phyloP scores from a whole-genome alignment of 2,797 vertebrate genomes.

The Danio kyathit region DNA sequence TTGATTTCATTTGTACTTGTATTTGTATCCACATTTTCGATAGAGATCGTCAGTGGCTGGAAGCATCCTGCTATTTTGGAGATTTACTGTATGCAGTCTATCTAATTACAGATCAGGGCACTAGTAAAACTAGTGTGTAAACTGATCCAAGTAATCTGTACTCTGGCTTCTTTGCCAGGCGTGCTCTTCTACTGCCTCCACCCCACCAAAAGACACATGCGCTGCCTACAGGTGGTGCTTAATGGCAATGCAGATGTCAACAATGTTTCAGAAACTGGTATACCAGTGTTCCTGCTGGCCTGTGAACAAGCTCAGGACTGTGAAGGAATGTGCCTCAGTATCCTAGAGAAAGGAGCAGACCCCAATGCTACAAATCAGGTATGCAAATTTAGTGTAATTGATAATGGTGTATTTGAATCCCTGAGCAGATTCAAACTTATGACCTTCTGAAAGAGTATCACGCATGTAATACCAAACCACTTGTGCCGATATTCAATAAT shows the following conservation, averaged over 20 bases:
- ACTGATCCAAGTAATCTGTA: constrained; percentile 58
- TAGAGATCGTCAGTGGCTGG: not conserved
- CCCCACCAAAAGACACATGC: constrained; percentile 85
- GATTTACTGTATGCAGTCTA: constrained; percentile 28
- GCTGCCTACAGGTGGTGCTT: constrained; percentile 84
- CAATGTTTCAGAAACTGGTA: constrained; percentile 79
- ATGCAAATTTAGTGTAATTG: not conserved
- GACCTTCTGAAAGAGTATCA: not conserved
- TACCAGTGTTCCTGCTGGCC: constrained; percentile 86
- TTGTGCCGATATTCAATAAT: not conserved
- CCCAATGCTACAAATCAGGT: constrained; percentile 83
- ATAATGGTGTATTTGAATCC: not conserved
- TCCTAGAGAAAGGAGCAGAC: constrained; percentile 88
- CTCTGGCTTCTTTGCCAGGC: constrained; percentile 72
- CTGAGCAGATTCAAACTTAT: not conserved
- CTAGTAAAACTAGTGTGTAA: constrained; percentile 68
- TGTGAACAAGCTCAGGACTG: constrained; percentile 83
- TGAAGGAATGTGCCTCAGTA: constrained; percentile 81
- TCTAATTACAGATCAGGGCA: constrained; percentile 78
- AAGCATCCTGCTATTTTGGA: constrained; percentile 34
- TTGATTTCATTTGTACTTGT: too few species aligned
- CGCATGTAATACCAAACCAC: not conserved
- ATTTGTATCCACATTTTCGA: not conserved
- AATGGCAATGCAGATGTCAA: constrained; percentile 86
- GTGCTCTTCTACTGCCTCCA: constrained; percentile 90